Base-by-base conservation (phyloP, 2,113 vertebrate species). In the Beaufortia kweichowensis region DNA sequence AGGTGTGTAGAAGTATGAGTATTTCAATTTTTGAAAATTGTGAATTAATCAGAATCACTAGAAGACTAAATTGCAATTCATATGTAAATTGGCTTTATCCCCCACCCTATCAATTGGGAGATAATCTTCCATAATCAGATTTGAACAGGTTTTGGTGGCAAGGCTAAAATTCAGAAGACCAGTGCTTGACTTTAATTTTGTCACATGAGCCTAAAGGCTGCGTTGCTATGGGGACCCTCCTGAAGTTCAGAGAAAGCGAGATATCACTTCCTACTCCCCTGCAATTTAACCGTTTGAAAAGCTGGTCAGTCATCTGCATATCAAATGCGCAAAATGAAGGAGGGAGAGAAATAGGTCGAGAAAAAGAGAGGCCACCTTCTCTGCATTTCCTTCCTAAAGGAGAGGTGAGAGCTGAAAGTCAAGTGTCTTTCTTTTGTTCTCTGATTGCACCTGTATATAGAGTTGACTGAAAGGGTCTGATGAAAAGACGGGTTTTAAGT, bases 91-190 rank as follows among this genome's bases (percentile, higher is more conserved):
- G n/a, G n/a, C n/a, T n/a, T n/a, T n/a, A n/a, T n/a, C n/a, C n/a
- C n/a, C n/a, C n/a, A n/a, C n/a, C n/a, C n/a, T n/a, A 91, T 91
- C 90, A 91, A 90, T 90, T 87, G 87, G 88, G 83, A 89, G 88
- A 89, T 91, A 91, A 91, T 91, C 89, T 90, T 79, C 84, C 69
- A 78, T 90, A 91, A 91, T 91, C 87, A 90, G 87, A 90, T 91
- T 91, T 89, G 83, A 84, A 87, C 87, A 88, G 86, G 84, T 87
- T 87, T 83, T 43, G 79, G 79, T 81, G 71, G 79, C 24, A 87
- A 86, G 87, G 81, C 78, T 69, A 69, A 85, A 83, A 85, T 87
- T 75, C 70, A n/a, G 69, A 75, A 79, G 81, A 82, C 81, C 64
- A 88, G 87, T 86, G 87, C 87, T 91, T 86, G 88, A 90, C 87